Evolutionary conservation across 92 coral and sea anemone species (phyloP).

Genomic region (Micromussa lordhowensis): DNA sequence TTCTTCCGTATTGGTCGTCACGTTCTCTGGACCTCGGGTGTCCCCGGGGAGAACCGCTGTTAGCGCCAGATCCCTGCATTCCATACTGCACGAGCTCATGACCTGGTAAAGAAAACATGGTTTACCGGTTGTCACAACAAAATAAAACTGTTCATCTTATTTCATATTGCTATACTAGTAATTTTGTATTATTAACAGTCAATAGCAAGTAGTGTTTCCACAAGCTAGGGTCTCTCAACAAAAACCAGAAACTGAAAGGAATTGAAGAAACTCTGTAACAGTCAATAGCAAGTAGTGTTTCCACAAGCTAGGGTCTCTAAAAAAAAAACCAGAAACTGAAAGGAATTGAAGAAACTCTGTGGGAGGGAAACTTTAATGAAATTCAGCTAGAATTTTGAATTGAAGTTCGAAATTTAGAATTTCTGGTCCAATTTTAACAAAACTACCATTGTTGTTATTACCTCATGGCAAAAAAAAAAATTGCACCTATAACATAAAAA

Average conservation of each 20-base stretch:
- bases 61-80: constrained; percentile 58
- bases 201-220: too few species aligned
- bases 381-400: too few species aligned
- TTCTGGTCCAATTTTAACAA: too few species aligned
- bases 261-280: background rate
- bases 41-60: constrained; percentile 58
- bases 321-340: background rate
- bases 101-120: constrained; percentile 1
- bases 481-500: too few species aligned
- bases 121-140: background rate
- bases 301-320: background rate
- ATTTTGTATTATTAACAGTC: too few species aligned
- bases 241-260: background rate
- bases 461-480: too few species aligned
- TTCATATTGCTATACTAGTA: too few species aligned
- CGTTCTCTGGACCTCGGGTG: constrained; percentile 64
- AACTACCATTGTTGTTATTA: too few species aligned
- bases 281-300: too few species aligned
- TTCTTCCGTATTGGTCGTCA: constrained; percentile 64
- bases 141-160: too few species aligned
- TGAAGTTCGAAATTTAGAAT: too few species aligned
- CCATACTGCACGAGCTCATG: constrained; percentile 87
- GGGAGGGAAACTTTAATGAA: too few species aligned
- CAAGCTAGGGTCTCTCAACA: background rate
- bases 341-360: background rate